Evolutionary conservation across 2,113 vertebrate genomes (phyloP).

Genomic region (Tricholaema leucomelas): DNA sequence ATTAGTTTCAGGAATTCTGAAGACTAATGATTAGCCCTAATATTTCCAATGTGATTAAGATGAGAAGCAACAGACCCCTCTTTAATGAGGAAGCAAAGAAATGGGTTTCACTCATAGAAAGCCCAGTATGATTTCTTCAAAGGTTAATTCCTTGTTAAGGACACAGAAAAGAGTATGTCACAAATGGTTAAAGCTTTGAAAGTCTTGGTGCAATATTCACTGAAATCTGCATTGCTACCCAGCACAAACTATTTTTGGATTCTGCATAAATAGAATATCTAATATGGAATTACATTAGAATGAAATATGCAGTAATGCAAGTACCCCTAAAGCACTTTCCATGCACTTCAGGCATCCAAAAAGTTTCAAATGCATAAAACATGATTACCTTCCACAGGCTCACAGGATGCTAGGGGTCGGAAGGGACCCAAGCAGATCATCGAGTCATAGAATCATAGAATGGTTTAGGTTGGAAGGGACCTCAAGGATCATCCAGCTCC

Average conservation of each 20-base stretch:
- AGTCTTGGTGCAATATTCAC: slow-evolving; percentile 61
- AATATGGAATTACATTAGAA: slow-evolving; percentile 71
- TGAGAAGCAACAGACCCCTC: not conserved
- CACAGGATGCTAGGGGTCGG: too few relatives aligned
- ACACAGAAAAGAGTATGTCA: slow-evolving; percentile 4
- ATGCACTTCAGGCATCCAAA: slow-evolving; percentile 44
- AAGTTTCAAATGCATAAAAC: slow-evolving; percentile 64
- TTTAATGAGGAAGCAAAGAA: not conserved
- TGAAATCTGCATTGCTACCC: slow-evolving; percentile 52
- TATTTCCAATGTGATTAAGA: not conserved
- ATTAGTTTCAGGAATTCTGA: not conserved
- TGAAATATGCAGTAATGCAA: slow-evolving; percentile 71
- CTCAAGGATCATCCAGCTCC: too few relatives aligned
- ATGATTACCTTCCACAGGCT: too few relatives aligned
- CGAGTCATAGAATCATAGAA: too few relatives aligned
- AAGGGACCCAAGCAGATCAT: too few relatives aligned
- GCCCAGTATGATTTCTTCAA: not conserved
- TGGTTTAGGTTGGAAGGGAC: too few relatives aligned
- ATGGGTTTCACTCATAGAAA: not conserved
- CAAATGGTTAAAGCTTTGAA: slow-evolving; percentile 62
- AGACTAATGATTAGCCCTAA: not conserved
- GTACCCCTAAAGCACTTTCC: slow-evolving; percentile 53
- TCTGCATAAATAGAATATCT: slow-evolving; percentile 68
- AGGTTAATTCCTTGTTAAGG: slow-evolving; percentile 5
- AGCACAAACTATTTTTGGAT: slow-evolving; percentile 66